phyloP scores from a whole-genome alignment of 1,140 invertebrate species.

The Drosophila pachea region DNA sequence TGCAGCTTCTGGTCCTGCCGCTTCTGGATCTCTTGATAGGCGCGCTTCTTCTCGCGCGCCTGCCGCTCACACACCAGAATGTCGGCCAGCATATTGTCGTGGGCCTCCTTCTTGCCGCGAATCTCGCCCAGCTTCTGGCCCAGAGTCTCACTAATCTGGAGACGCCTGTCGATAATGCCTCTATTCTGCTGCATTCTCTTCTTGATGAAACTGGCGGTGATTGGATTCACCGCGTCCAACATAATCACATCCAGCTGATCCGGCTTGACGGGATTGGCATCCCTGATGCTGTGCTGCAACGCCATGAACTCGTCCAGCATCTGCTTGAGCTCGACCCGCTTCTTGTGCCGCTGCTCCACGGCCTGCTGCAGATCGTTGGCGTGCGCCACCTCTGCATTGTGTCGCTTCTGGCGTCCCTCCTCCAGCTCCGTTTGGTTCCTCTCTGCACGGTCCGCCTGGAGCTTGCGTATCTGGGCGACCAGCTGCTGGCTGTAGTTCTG shows the following conservation, averaged over 20 bases:
- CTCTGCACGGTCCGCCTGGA: constrained; percentile 2
- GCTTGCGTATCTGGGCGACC: constrained; percentile 40
- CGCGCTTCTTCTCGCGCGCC: constrained; percentile 36
- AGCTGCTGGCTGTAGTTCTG: constrained; percentile 28
- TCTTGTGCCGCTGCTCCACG: neutral
- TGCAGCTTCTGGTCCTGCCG: constrained; percentile 28
- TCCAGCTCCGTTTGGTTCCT: constrained; percentile 13
- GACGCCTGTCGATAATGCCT: constrained; percentile 32
- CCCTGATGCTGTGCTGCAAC: constrained; percentile 11
- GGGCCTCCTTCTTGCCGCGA: constrained; percentile 37
- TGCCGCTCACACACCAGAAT: constrained; percentile 46
- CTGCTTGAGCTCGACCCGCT: constrained; percentile 32
- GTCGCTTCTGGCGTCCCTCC: constrained; percentile 41
- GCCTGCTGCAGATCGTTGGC: constrained; percentile 18
- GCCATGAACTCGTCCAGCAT: constrained; percentile 37
- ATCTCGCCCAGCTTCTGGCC: constrained; percentile 38
- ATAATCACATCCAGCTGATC: constrained; percentile 39
- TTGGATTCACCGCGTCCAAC: constrained; percentile 44
- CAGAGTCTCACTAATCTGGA: constrained; percentile 28
- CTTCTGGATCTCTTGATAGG: constrained; percentile 13
- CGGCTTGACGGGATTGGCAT: neutral
- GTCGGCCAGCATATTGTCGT: constrained; percentile 43
- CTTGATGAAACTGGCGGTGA: constrained; percentile 17
- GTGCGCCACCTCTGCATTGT: constrained; percentile 8
- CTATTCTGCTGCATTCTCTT: constrained; percentile 4